Evolutionary conservation across 2,888 invertebrate species (phyloP), one percentile per base, ranked within the genome.

Genomic region (Nematopogon swammerdamellus): DNA sequence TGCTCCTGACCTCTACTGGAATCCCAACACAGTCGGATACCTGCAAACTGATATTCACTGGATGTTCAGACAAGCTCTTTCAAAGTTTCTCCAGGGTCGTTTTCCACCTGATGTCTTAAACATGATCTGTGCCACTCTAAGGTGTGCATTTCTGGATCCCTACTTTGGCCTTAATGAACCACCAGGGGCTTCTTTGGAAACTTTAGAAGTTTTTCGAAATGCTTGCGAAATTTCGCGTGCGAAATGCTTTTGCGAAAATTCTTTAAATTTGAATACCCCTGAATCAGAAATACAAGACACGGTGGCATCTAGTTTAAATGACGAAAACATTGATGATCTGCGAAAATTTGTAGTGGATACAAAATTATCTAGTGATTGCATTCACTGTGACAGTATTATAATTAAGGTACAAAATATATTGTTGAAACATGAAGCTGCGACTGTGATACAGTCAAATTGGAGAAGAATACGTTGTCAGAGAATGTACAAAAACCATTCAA

Each of bases 11-110:
- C 57, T 79, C 16, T 49, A 55, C 1, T 79, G 79, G 79, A 61
- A 72, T 44, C 44, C 55, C 1, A 53, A 67, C 44, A 54, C 60
- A 1, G 65, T 72, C 0, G 74, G 75, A 3, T 69, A 68, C 47
- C 55, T 68, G 2, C 63, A 63, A 53, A 47, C 55, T 2, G 54
- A 64, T 4, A 51, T 72, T 0, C 74, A 79, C 52, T 75, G 75
- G 75, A 77, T 79, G 77, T 76, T 79, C 48, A 62, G 71, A 49
- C 64, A 69, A 58, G 72, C 77, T 0, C 58, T 79, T 0, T 68
- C 74, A 45, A 61, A 65, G 0, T 49, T 63, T 2, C 57, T 79
- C 0, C 48, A 46, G 0, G 73, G 64, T 51, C 62, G 57, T n/a
- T 55, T 77, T 0, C 20, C 44, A 1, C 19, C 51, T 0, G 0